These are phyloP conservation scores for Tyrannus savana DNA, from an alignment of 2,113 vertebrate species.

Conservation along the genomic window DNA sequence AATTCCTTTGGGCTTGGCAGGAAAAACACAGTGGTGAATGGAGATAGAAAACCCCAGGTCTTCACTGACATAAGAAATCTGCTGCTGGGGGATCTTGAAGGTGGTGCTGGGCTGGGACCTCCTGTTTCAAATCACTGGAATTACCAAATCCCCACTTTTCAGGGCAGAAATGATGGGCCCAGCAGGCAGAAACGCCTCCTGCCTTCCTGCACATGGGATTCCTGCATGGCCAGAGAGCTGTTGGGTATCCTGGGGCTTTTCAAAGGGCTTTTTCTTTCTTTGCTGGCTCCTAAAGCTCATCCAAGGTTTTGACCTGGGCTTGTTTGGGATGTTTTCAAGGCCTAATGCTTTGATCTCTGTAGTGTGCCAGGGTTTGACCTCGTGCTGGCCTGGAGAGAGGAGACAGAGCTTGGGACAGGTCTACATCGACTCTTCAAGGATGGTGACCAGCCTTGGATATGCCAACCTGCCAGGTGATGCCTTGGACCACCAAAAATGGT, in stretches of 20 bases:
- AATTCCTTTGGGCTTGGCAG: not conserved
- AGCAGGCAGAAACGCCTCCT: not conserved
- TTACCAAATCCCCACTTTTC: not conserved
- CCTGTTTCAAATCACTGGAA: not conserved
- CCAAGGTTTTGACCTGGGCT: not conserved
- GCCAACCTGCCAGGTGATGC: not conserved
- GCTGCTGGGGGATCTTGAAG: not conserved
- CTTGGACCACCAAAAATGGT: not conserved
- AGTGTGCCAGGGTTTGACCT: not conserved
- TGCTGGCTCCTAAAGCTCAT: not conserved
- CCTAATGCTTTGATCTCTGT: not conserved
- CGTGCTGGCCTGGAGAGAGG: not conserved
- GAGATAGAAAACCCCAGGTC: not conserved
- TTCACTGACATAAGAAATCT: not conserved
- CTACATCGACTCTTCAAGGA: not conserved
- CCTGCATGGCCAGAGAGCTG: not conserved
- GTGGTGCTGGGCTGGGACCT: not conserved
- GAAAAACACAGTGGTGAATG: not conserved
- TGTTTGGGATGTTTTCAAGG: not conserved
- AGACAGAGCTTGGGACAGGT: not conserved
- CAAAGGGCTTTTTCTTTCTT: not conserved
- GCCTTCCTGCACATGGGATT: not conserved
- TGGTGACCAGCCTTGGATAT: not conserved
- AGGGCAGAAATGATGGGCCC: not conserved
- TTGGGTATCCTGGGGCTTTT: not conserved